phyloP scores from a whole-genome alignment of 2,797 vertebrate genomes.

The Dicrostonyx torquatus region DNA sequence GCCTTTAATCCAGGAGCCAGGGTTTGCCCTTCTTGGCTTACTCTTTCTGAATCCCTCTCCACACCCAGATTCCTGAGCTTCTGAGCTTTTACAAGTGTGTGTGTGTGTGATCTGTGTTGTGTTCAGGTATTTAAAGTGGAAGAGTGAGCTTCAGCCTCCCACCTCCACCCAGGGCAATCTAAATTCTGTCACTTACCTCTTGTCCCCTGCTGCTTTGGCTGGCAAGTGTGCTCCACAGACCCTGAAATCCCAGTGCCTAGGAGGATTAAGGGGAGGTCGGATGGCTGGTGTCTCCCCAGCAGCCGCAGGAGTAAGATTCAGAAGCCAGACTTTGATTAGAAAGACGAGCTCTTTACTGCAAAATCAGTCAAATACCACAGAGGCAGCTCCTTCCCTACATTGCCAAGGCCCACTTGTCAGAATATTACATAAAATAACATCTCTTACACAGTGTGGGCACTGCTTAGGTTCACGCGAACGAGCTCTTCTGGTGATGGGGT shows the following conservation, averaged over 20 bases:
- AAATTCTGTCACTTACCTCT: neutral
- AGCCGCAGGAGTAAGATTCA: neutral
- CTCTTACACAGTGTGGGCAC: slow-evolving; percentile 49
- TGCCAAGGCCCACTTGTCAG: slow-evolving; percentile 40
- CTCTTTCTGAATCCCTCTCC: neutral
- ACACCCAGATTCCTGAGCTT: neutral
- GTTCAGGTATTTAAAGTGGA: neutral
- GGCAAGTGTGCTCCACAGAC: neutral
- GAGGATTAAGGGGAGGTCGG: neutral
- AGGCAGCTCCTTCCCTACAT: slow-evolving; percentile 1
- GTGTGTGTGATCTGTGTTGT: neutral
- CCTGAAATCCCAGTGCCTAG: neutral
- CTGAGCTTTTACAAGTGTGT: too few relatives aligned
- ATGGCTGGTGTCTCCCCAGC: neutral
- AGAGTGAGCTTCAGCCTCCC: neutral
- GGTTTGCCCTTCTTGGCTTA: neutral
- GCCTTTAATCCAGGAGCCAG: neutral
- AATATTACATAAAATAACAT: slow-evolving; percentile 67
- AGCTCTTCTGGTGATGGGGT: slow-evolving; percentile 5
- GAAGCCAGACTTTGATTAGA: slow-evolving; percentile 50
- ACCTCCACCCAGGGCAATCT: neutral
- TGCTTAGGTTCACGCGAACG: neutral
- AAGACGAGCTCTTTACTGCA: slow-evolving; percentile 76
- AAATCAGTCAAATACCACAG: slow-evolving; percentile 54
- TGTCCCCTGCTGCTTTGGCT: neutral